Percentiles rank a stretch among this genome's conserved stretches.
Conservation (phyloP, 2,888 invertebrate species). For the Merodon equestris region DNA sequence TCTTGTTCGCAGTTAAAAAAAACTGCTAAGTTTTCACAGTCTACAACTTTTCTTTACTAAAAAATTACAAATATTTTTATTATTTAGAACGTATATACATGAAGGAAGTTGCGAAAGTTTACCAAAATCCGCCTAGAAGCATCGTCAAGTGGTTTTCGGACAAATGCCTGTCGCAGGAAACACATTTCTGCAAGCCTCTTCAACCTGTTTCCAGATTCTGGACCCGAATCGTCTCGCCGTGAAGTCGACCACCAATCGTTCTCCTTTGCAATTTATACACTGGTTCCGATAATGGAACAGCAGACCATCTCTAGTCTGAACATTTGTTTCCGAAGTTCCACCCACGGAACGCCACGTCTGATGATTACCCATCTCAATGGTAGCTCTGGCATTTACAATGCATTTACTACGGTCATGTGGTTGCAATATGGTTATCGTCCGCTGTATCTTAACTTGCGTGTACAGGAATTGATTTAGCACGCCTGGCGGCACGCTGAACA, state of each 20-base stretch:
- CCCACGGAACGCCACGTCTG: slow-evolving; percentile 81
- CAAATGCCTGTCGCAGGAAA: slow-evolving; percentile 75
- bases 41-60: no score
- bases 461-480: slow-evolving; percentile 75
- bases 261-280: slow-evolving; percentile 74
- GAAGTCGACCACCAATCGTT: slow-evolving; percentile 73
- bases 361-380: slow-evolving; percentile 93
- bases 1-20: no score
- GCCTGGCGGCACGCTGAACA: slow-evolving; percentile 73
- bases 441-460: slow-evolving; percentile 77
- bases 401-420: slow-evolving; percentile 93
- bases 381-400: slow-evolving; percentile 88
- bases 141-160: slow-evolving; percentile 64
- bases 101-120: no score
- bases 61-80: no score
- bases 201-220: slow-evolving; percentile 76
- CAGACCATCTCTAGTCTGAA: slow-evolving; percentile 75
- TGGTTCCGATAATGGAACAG: slow-evolving; percentile 77
- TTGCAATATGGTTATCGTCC: slow-evolving; percentile 74
- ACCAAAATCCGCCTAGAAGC: no score
- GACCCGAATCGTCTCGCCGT: slow-evolving; percentile 77
- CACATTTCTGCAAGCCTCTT: slow-evolving; percentile 73
- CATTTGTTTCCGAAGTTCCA: slow-evolving; percentile 73
- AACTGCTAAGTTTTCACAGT: no score
- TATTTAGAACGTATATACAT: no score